Evolutionary conservation across 1,140 invertebrate species (phyloP), one percentile per base, ranked within the genome.

Genomic region (Vanessa tameamea): DNA sequence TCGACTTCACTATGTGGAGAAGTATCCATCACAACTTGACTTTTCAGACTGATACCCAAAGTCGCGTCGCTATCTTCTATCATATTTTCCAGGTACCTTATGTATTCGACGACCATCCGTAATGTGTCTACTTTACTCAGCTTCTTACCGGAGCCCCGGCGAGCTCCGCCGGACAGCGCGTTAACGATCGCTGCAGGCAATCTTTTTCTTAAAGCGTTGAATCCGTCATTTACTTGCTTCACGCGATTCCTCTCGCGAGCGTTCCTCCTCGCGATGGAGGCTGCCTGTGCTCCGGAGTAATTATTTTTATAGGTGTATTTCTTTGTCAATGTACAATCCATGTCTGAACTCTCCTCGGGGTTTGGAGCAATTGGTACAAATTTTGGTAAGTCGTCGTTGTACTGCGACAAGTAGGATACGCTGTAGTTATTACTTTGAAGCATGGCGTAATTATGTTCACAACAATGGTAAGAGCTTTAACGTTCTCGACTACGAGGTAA

Each of bases 81-180:
- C 61, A 99, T 89, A 75, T 95, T 95, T 84, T 99, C 96, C 20
- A 99, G 92, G 73, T 97, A 95, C 69, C 96, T 94, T 80, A 99
- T 99, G 87, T 99, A 99, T 85, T 99, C 97, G 0, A 99, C 98
- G 0, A 98, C 98, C 93, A 98, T 96, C 72, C 96, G 94, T 12
- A 99, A 90, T 0, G 98, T 99, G 86, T 99, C 98, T 7, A 99
- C 98, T 94, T 99, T 99, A 86, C 97, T 98, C 1, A 99, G 94
- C 86, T 99, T 98, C 88, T 99, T 99, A 77, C 94, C 94, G 11
- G 95, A 95, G 8, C 96, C 95, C 6, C 96, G 93, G 0, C 95
- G 94, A 0, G 95, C 92, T 0, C 94, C 94, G 43, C 94, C 94
- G n/a, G 94, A 94, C 72, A 97, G 93, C 66, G 95, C 97, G 82